Evolutionary conservation across 1,140 invertebrate genomes (phyloP), one percentile per base, ranked within the genome.

Genomic region (Trissolcus basalis): DNA sequence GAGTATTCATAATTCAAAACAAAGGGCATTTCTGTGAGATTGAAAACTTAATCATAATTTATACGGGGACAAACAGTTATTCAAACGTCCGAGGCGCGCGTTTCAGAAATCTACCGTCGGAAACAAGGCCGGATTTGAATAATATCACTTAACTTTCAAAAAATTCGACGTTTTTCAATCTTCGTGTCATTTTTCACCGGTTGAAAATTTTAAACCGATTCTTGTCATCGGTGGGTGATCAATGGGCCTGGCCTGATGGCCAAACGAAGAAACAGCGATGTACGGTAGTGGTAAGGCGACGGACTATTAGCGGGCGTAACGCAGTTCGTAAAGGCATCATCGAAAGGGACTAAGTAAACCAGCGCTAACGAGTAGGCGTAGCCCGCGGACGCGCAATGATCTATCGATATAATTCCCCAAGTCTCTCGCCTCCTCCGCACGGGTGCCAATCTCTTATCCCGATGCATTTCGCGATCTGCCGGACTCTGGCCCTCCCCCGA

Each of bases 361-460:
- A 78, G 72, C n/a, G n/a, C 80, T 87, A 88, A 88, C 85, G 87
- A 87, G 85, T 85, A 86, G 87, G 86, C 87, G 87, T 83, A 84
- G 78, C 81, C 77, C 60, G 60, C 79, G 76, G 81, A 73, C 78
- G 80, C 65, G 80, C 77, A 82, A 88, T 88, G 86, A 88, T 88
- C 82, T 85, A 87, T 84, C 82, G 79, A 81, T 80, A 82, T 85
- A 83, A 86, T 86, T 85, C 73, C 61, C 70, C 11, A 49, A 61
- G 67, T 82, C 77, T 77, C 72, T 77, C 56, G 63, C 64, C 73
- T 73, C 72, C 63, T 65, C 60, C 77, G 50, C 71, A 73, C 67
- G 74, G 74, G 67, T 78, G 70, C 69, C 69, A 73, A 78, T 73
- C 69, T 78, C 70, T 73, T 68, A 54, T 73, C 63, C 53, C 15